Base-by-base conservation (phyloP, 30 jellyfish, hydroid and myxozoan genomes). In the Turritopsis dohrnii region DNA sequence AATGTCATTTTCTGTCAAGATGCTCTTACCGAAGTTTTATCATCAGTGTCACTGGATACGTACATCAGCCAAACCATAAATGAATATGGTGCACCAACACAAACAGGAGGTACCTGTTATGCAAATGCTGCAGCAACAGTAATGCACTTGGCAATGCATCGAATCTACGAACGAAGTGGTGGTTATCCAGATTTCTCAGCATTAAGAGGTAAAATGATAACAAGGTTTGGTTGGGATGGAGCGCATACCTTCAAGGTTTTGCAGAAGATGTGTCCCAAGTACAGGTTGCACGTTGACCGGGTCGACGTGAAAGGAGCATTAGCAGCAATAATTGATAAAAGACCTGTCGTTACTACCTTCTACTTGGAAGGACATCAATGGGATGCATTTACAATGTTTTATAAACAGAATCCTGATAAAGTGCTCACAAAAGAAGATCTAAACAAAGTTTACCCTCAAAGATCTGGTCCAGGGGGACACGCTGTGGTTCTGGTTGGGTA, bases 71-170 rank as follows among this genome's bases (percentile, higher is more conserved):
- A 72, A 72, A 72, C 20, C 24, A 18, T 18, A 29, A n/a, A 72
- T 18, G 28, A 25, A 19, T 72, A 19, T 72, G 30, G 30, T 19
- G 81, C 30, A 0, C 30, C 21, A 72, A 72, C 19, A 25, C 81
- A 72, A 1, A 29, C 24, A 19, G 81, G 81, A 20, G 81, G 81
- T 0, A 25, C 30, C 21, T 72, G 81, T 72, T 72, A 19, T 72
- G 81, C 81, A 72, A 21, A 72, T 72, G 81, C 81, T 21, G 24
- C 81, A 18, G 81, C 81, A 72, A 25, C 81, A 18, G 81, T 72
- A 19, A n/a, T 72, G 21, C 81, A 72, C 30, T 25, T 72, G 21
- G 21, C 81, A 18, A 72, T 25, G 24, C 81, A 72, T 25, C 24
- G 81, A 18, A 72, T 72, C 30, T 18, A 19, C 0, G 81, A 25